Base-by-base conservation (phyloP, 2,888 invertebrate genomes). In the Heliconius aoede region DNA sequence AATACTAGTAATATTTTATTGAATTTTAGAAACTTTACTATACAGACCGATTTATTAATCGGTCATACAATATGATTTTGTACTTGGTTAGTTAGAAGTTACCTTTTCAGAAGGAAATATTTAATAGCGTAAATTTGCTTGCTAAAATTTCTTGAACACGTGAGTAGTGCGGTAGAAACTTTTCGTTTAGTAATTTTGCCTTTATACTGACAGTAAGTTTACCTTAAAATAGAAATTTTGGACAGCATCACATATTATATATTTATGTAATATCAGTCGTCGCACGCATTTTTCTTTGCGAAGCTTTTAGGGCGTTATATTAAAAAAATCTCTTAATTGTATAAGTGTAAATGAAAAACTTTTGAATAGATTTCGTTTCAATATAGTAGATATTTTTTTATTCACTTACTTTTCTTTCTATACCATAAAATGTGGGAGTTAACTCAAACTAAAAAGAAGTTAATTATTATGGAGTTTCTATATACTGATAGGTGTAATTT, bases 181-280 rank as follows among this genome's bases (percentile, higher is more conserved):
- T 65, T 24, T 65, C 26, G 24, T 24, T 36, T 40, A 40, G 7
- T 1, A 40, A 65, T 40, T 36, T 40, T 65, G 18, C 15, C 18
- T 65, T 65, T 40, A 65, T 26, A 65, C 11, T 8, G 65, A 24
- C 65, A 36, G 36, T 13, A 64, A 64, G 64, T 36, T 64, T 15
- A 8, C 7, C 36, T 65, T 36, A 36, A 65, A 24, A 30, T 62
- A 11, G 11, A 32, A 62, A 32, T 51, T 51, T 51, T 21, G 5
- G 51, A 3, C 51, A 51, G n/a, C n/a, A n/a, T 2, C n/a, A 51
- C 62, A 62, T 32, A 32, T 21, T 32, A 62, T 32, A 32, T 21
- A n/a, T 62, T 11, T 62, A 32, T 62, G 30, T 30, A 62, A 30
- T 28, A 30, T 21, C 21, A 51, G 9, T n/a, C 51, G 1, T 51